A percentile compares a stretch with the other conserved stretches of the same genome.
These are phyloP conservation scores for Silurus glanis DNA, from an alignment of 2,113 vertebrate species.

Conservation along the genomic window DNA sequence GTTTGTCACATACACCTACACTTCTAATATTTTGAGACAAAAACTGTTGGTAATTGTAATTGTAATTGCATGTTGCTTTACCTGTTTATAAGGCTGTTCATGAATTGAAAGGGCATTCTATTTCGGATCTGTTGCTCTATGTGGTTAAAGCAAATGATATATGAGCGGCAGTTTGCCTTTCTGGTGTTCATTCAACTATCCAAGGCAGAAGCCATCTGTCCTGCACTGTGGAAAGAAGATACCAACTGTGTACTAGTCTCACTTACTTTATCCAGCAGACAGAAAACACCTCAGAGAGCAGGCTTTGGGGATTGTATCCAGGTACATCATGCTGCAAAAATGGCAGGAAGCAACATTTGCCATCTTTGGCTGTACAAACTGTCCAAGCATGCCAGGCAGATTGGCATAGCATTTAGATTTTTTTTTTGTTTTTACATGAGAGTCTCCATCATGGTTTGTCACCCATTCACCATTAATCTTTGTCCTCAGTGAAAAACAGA, in stretches of 20 bases:
- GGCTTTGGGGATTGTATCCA: background rate
- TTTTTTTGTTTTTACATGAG: slow-evolving; percentile 39
- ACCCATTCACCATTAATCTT: slow-evolving; percentile 26
- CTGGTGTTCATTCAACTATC: slow-evolving; percentile 41
- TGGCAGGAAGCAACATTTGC: background rate
- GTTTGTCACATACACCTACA: no score
- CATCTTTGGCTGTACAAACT: slow-evolving; percentile 23
- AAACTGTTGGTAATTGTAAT: background rate
- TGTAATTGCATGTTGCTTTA: background rate
- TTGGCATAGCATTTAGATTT: slow-evolving; percentile 15
- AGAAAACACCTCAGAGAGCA: slow-evolving; percentile 6
- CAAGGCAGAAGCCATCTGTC: slow-evolving; percentile 49
- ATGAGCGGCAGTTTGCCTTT: slow-evolving; percentile 21
- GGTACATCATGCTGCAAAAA: background rate
- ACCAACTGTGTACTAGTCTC: background rate
- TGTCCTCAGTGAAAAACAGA: slow-evolving; percentile 29
- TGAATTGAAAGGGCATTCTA: slow-evolving; percentile 24
- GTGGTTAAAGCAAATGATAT: slow-evolving; percentile 38
- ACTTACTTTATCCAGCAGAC: slow-evolving; percentile 13
- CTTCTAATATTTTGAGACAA: background rate
- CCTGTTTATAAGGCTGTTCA: slow-evolving; percentile 18
- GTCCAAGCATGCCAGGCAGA: slow-evolving; percentile 25
- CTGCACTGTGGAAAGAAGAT: slow-evolving; percentile 23
- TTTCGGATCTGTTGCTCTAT: slow-evolving; percentile 31
- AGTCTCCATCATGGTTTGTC: background rate